Evolutionary conservation across 2,113 vertebrate genomes (phyloP).

Genomic region (Oncorhynchus clarkii): DNA sequence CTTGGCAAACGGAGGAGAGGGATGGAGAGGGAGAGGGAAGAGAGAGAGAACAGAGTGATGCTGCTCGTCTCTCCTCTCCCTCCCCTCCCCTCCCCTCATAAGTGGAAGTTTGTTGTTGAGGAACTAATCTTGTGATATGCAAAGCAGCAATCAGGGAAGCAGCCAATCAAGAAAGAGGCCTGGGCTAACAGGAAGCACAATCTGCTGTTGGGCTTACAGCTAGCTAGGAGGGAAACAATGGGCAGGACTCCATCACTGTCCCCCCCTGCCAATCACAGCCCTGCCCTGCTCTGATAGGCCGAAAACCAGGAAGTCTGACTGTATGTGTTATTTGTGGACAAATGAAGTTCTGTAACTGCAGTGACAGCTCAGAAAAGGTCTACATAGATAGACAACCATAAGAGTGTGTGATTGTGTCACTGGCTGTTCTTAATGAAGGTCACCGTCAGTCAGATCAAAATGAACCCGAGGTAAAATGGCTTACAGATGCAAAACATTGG

Average conservation of each 20-base stretch:
- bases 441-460: background rate
- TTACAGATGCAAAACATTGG: background rate
- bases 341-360: background rate
- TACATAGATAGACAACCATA: background rate
- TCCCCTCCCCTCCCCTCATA: background rate
- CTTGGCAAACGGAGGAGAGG: slow-evolving; percentile 2
- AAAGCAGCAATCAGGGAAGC: background rate
- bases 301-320: background rate
- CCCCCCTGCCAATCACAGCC: too few species aligned
- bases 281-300: background rate
- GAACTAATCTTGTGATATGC: slow-evolving; percentile 13
- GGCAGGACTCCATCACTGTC: background rate
- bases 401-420: background rate
- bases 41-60: background rate
- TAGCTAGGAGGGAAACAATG: background rate
- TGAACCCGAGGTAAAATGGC: background rate
- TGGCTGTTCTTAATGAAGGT: too few species aligned
- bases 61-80: background rate
- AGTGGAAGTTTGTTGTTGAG: background rate
- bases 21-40: background rate
- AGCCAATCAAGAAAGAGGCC: background rate
- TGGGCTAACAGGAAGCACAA: slow-evolving; percentile 2
- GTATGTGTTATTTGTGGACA: background rate
- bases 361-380: background rate
- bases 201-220: slow-evolving; percentile 5